Base-by-base conservation (phyloP, 1,140 invertebrate species). In the Drosophila sulfurigaster region DNA sequence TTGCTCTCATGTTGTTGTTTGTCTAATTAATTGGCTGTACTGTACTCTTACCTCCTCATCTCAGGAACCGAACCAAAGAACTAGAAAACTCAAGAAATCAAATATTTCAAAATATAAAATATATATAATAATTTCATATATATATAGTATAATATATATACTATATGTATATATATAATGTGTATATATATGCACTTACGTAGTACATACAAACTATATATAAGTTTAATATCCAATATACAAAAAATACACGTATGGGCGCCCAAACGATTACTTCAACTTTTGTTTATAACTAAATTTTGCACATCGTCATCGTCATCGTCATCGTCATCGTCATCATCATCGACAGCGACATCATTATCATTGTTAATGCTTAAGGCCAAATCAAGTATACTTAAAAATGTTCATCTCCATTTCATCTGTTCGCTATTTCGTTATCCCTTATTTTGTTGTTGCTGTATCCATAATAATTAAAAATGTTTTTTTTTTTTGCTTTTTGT, bases 361-460 rank as follows among this genome's bases (percentile, higher is more conserved):
- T 52, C 48, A 16, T 16, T n/a, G 20, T 46, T 16, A n/a, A 67
- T 73, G 56, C 59, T 67, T 81, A 77, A 77, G 82, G 82, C 83
- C 79, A 87, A 86, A 87, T 87, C 48, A 82, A 87, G 82, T 86
- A 85, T 81, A 86, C 81, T 68, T 85, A 63, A 73, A 66, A 69
- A 77, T 80, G 78, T 77, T 51, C 7, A 38, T 56, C 67, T 58
- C 64, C 38, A 67, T 25, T 25, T 25, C 20, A 25, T 28, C 46
- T 30, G n/a, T 7, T 43, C 15, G 11, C 60, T 45, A 58, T 64
- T 77, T 35, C n/a, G 30, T 16, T 35, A 38, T 56, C 11, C 15
- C 58, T 52, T 10, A 38, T 11, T 41, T 13, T 5, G 13, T 16
- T 59, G 16, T 59, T 32, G 16, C 15, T 45, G 6, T 35, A 10